Percentiles rank a stretch among this genome's conserved stretches.
Evolutionary conservation across 2,888 invertebrate genomes (phyloP).

Genomic region (Caenorhabditis sp.): DNA sequence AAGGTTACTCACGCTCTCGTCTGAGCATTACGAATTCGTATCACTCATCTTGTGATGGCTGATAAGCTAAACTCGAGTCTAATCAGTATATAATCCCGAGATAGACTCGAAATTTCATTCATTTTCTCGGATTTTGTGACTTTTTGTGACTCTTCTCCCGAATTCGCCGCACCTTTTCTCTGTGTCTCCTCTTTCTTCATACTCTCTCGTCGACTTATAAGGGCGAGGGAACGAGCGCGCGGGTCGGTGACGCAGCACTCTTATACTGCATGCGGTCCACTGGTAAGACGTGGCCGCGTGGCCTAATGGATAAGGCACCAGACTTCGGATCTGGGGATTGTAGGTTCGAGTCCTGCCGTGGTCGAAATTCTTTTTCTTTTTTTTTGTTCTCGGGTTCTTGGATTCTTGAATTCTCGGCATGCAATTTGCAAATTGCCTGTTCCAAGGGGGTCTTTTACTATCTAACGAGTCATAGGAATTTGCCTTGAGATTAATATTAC

Average conservation of each 20-base stretch:
- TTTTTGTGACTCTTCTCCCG: background rate
- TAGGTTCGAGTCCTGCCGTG: slow-evolving; percentile 73
- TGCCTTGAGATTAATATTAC: too few relatives aligned
- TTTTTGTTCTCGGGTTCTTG: too few relatives aligned
- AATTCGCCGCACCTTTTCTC: background rate
- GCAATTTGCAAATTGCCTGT: too few relatives aligned
- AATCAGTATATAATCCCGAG: background rate
- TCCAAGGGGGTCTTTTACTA: too few relatives aligned
- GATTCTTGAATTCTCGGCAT: too few relatives aligned
- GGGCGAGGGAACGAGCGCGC: background rate
- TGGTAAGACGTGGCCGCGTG: slow-evolving; percentile 68
- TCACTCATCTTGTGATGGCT: too few relatives aligned
- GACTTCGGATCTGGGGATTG: slow-evolving; percentile 76
- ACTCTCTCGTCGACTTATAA: slow-evolving; percentile 20
- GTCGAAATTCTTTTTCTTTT: slow-evolving; percentile 60
- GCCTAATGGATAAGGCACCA: slow-evolving; percentile 77
- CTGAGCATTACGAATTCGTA: too few relatives aligned
- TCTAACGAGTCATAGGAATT: too few relatives aligned
- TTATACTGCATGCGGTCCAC: background rate
- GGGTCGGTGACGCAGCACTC: background rate
- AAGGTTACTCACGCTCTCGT: too few relatives aligned
- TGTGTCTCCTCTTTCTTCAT: background rate
- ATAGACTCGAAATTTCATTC: background rate
- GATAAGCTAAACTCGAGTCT: too few relatives aligned
- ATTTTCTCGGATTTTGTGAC: background rate